These are phyloP conservation scores for Mimas tiliae DNA, from an alignment of 2,888 invertebrate genomes.

Conservation along the genomic window DNA sequence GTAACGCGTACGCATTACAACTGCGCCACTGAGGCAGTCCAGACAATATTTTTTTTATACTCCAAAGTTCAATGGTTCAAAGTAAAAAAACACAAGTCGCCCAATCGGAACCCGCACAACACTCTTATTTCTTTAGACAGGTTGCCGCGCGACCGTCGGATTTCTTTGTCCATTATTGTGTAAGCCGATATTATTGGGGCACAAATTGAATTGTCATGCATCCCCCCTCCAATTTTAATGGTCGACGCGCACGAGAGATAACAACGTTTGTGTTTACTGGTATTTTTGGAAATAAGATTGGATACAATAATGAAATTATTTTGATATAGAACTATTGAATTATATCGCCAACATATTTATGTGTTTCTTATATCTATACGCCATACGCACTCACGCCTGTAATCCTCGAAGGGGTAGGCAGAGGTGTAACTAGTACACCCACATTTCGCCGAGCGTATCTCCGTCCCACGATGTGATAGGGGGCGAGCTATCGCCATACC, in stretches of 20 bases:
- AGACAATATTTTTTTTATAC: no score
- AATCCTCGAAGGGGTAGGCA: no score
- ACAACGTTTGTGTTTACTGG: constrained; percentile 6
- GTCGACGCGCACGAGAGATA: constrained; percentile 61
- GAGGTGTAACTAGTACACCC: no score
- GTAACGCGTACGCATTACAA: no score
- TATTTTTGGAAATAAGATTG: background rate
- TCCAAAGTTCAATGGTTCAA: no score
- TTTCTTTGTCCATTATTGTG: constrained; percentile 78
- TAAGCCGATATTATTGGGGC: constrained; percentile 79
- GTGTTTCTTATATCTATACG: no score
- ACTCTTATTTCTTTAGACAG: constrained; percentile 32
- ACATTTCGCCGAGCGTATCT: no score
- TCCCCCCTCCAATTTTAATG: constrained; percentile 64
- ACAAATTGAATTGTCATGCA: constrained; percentile 82
- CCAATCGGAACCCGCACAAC: constrained; percentile 47
- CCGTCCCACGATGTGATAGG: no score
- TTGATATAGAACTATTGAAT: background rate
- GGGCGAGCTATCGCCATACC: no score
- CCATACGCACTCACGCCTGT: no score
- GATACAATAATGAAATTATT: background rate
- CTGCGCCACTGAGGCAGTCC: no score
- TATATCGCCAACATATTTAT: background rate
- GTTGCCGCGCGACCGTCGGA: constrained; percentile 59
- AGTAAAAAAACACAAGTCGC: constrained; percentile 25